phyloP scores from a whole-genome alignment of 2,113 vertebrate genomes.

The Gnathonemus echidnorhynchus region DNA sequence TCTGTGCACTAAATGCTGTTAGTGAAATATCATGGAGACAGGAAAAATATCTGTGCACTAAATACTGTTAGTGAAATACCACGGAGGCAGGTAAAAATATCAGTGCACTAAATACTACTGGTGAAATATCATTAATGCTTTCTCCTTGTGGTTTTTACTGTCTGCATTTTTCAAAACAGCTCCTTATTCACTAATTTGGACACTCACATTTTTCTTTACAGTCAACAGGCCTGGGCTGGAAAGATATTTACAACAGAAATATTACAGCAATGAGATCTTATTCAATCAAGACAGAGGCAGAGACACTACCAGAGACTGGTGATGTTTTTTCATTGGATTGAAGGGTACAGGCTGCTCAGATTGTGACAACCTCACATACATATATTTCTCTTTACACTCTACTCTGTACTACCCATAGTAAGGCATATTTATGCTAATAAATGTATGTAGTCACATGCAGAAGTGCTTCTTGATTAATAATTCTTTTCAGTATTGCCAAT shows the following conservation, averaged over 20 bases:
- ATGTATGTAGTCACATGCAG: background rate
- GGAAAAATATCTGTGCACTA: background rate
- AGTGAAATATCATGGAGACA: background rate
- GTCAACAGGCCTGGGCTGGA: background rate
- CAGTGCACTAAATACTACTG: background rate
- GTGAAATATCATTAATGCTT: background rate
- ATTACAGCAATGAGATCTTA: background rate
- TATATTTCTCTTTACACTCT: background rate
- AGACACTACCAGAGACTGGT: background rate
- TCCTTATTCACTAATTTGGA: background rate
- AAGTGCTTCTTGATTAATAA: background rate
- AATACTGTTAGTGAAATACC: background rate
- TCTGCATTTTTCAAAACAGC: background rate
- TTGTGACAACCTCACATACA: background rate
- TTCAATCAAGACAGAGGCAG: background rate
- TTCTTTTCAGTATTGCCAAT: background rate
- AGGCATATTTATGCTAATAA: background rate
- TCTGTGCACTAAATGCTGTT: background rate
- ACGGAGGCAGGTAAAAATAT: background rate
- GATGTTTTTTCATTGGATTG: background rate
- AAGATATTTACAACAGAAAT: background rate
- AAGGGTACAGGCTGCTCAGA: background rate
- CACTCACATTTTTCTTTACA: background rate
- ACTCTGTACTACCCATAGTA: background rate
- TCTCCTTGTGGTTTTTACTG: background rate